Conservation (phyloP, 2,888 invertebrate genomes). For the Heliconius charithonia region DNA sequence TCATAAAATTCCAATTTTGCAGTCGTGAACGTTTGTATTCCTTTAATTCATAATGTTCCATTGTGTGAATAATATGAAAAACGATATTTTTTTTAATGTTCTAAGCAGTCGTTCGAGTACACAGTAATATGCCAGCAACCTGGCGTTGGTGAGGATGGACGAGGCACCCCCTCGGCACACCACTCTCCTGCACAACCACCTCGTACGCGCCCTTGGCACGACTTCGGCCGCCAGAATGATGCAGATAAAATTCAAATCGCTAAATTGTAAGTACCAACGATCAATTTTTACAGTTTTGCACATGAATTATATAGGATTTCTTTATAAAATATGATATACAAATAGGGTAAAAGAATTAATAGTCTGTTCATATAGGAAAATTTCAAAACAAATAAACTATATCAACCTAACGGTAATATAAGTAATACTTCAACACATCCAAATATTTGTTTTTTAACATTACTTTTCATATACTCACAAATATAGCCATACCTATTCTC, state of each 20-base stretch:
- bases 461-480: constrained; percentile 33
- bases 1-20: not conserved
- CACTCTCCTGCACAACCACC: constrained; percentile 85
- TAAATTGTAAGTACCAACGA: constrained; percentile 92
- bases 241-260: constrained; percentile 98
- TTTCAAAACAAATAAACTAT: not conserved
- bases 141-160: constrained; percentile 81
- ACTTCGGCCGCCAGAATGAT: constrained; percentile 96
- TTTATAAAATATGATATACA: not conserved
- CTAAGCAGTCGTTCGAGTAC: constrained; percentile 93
- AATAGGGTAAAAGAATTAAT: not conserved
- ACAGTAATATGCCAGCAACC: constrained; percentile 93
- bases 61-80: not conserved
- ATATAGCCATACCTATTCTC: constrained; percentile 35
- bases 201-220: constrained; percentile 95
- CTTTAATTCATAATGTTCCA: not conserved
- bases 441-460: not conserved
- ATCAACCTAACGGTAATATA: constrained; percentile 5
- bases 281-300: not conserved
- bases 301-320: not conserved
- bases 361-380: not conserved
- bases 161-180: constrained; percentile 85
- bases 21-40: not conserved
- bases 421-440: not conserved
- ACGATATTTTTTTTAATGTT: constrained; percentile 11